Evolutionary conservation across 1,140 invertebrate genomes (phyloP).

Genomic region (Drosophila arawakana): DNA sequence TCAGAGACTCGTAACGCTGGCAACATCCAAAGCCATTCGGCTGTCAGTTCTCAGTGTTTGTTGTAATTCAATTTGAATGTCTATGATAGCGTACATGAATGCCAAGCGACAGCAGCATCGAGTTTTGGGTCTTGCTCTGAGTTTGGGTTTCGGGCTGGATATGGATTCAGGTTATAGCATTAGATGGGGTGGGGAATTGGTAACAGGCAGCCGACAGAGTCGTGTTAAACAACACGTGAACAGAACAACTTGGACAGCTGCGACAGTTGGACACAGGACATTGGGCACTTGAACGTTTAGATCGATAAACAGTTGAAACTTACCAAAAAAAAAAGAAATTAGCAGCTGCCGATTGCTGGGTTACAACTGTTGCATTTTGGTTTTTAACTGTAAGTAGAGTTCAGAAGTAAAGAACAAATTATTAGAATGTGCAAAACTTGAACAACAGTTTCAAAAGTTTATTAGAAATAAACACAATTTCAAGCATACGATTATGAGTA

Average conservation of each 20-base stretch:
- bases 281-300: conserved; percentile 14
- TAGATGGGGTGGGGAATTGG: conserved; percentile 14
- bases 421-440: too few relatives aligned
- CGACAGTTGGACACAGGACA: conserved; percentile 26
- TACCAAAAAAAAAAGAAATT: conserved; percentile 31
- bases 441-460: too few relatives aligned
- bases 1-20: conserved; percentile 1
- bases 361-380: conserved; percentile 6
- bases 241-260: conserved; percentile 38
- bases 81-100: conserved; percentile 51
- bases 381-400: conserved; percentile 36
- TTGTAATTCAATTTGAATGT: conserved; percentile 59
- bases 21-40: conserved; percentile 29
- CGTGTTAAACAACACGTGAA: conserved; percentile 57
- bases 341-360: conserved; percentile 13
- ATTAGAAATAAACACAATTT: too few relatives aligned
- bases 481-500: too few relatives aligned
- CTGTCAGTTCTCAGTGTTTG: conserved; percentile 41
- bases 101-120: conserved; percentile 28
- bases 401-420: neutral
- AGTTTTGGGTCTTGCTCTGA: conserved; percentile 1
- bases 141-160: neutral
- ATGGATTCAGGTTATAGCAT: neutral
- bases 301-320: conserved; percentile 37
- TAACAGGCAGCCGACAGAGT: conserved; percentile 48